A percentile compares a stretch with the other conserved stretches of the same genome.
Conservation (phyloP, 2,888 invertebrate species). For the Cantharis rustica region DNA sequence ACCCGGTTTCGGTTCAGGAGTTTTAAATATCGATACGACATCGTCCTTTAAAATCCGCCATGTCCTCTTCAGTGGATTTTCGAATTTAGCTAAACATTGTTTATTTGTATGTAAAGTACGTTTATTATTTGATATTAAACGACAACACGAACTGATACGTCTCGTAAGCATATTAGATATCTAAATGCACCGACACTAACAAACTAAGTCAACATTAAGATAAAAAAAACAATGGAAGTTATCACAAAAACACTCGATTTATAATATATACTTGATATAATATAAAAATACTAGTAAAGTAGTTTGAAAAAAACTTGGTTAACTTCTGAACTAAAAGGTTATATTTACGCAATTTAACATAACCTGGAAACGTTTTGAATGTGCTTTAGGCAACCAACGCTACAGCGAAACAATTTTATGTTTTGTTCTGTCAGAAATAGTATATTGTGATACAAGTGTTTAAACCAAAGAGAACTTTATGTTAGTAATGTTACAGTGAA, state of each 20-base stretch:
- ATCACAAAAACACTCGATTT: not conserved
- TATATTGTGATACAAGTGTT: no score
- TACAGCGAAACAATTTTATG: not conserved
- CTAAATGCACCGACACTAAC: not conserved
- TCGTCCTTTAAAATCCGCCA: slow-evolving; percentile 52
- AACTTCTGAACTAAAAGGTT: not conserved
- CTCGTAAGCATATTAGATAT: not conserved
- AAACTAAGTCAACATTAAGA: not conserved
- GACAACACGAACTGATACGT: not conserved
- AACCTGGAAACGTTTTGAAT: not conserved
- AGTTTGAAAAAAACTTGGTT: not conserved
- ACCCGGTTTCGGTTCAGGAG: slow-evolving; percentile 5
- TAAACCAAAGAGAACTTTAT: no score
- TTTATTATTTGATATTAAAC: slow-evolving; percentile 3
- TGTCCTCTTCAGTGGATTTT: slow-evolving; percentile 51
- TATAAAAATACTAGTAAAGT: not conserved
- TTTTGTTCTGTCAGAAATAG: no score
- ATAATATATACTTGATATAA: not conserved
- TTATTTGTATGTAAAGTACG: slow-evolving; percentile 25
- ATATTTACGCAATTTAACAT: not conserved
- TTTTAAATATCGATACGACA: slow-evolving; percentile 45
- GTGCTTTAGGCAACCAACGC: not conserved
- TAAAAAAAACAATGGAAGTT: not conserved
- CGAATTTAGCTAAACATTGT: slow-evolving; percentile 28
- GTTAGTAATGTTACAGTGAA: no score